Percentiles rank a stretch among this genome's conserved stretches.
These are phyloP conservation scores for Pomacea maculata DNA, from an alignment of 1,140 invertebrate species.

Conservation along the genomic window DNA sequence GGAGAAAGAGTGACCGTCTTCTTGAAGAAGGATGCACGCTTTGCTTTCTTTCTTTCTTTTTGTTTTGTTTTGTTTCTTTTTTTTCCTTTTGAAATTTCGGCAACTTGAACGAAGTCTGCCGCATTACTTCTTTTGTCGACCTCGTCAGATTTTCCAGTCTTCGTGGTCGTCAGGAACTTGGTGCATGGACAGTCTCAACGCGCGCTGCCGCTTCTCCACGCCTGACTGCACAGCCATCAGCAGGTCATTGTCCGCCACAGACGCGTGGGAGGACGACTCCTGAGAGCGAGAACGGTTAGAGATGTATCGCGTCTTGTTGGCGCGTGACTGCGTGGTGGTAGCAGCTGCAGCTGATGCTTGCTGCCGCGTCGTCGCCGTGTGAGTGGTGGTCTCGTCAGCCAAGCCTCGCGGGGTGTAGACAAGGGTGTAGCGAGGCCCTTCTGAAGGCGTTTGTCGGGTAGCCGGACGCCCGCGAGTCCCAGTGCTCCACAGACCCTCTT, in stretches of 20 bases:
- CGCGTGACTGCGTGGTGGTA: not conserved
- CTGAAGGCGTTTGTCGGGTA: not conserved
- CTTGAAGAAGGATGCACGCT: too few species aligned
- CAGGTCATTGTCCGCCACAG: constrained; percentile 29
- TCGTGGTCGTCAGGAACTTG: constrained; percentile 35
- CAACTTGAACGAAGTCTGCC: too few species aligned
- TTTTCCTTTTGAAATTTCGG: too few species aligned
- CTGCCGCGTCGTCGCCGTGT: not conserved
- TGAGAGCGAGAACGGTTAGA: constrained; percentile 39
- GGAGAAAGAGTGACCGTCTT: too few species aligned
- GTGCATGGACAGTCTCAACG: constrained; percentile 39
- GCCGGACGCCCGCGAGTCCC: constrained; percentile 3
- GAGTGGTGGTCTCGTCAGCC: constrained; percentile 5
- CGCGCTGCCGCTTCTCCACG: constrained; percentile 42
- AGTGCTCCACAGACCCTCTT: not conserved
- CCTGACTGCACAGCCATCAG: constrained; percentile 39
- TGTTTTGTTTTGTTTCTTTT: too few species aligned
- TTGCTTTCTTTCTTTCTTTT: too few species aligned
- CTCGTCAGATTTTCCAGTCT: constrained; percentile 35
- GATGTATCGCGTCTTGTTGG: constrained; percentile 26
- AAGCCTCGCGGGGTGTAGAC: constrained; percentile 13
- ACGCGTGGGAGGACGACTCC: constrained; percentile 9
- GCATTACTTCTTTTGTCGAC: too few species aligned
- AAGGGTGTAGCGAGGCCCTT: constrained; percentile 14
- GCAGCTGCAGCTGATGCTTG: not conserved